These are phyloP conservation scores for Falco novaeseelandiae DNA, from an alignment of 2,797 vertebrate genomes.

Conservation along the genomic window DNA sequence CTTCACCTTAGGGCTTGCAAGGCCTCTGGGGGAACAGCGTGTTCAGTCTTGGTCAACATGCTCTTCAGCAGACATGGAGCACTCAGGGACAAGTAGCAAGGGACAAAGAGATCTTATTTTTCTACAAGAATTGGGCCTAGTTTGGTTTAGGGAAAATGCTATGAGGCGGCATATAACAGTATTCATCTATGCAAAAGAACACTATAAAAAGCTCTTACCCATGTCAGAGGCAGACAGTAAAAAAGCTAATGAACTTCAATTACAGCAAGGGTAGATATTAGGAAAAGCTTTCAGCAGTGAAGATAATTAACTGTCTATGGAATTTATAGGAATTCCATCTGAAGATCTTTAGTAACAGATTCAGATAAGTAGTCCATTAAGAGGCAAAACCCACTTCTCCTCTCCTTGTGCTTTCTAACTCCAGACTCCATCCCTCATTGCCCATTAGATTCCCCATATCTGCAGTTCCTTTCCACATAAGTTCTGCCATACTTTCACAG, in stretches of 20 bases:
- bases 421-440: neutral
- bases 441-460: accelerated
- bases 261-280: neutral
- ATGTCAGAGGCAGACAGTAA: neutral
- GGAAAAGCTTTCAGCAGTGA: neutral
- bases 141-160: neutral
- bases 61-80: neutral
- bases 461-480: neutral
- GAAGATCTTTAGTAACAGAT: neutral
- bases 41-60: neutral
- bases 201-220: neutral
- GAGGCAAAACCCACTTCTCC: neutral
- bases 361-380: neutral
- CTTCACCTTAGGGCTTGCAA: neutral
- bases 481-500: neutral
- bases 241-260: neutral
- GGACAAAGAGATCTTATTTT: neutral
- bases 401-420: neutral
- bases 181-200: neutral
- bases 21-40: neutral
- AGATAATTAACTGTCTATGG: neutral
- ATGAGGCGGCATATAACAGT: neutral
- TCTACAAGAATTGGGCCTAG: neutral
- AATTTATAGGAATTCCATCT: neutral
- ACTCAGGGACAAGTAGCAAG: neutral